phyloP scores from a whole-genome alignment of 2,888 invertebrate genomes.

The Molorchus minor region DNA sequence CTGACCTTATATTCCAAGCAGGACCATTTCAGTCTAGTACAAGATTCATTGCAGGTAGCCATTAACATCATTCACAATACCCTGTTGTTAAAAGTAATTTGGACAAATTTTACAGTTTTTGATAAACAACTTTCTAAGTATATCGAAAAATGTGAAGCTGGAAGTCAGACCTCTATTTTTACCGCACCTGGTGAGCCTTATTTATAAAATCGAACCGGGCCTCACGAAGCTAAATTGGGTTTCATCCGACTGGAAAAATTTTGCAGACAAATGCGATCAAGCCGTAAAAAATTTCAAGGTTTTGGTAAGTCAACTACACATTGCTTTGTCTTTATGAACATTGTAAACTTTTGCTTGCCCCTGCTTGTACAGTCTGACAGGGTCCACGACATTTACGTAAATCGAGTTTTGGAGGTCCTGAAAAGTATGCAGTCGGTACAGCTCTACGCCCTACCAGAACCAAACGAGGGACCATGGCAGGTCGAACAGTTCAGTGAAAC shows the following conservation, averaged over 20 bases:
- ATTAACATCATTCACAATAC: neutral
- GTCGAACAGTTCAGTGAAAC: constrained; percentile 86
- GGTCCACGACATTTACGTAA: constrained; percentile 89
- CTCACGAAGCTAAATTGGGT: constrained; percentile 87
- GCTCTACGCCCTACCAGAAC: constrained; percentile 80
- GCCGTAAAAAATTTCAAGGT: constrained; percentile 84
- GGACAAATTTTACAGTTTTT: constrained; percentile 68
- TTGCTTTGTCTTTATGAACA: too few species aligned
- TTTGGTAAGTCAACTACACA: constrained; percentile 66
- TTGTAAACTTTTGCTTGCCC: too few species aligned
- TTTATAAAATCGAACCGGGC: constrained; percentile 84
- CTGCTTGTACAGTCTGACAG: constrained; percentile 69
- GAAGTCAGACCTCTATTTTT: constrained; percentile 91
- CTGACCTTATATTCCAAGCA: constrained; percentile 80
- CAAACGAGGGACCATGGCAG: constrained; percentile 84
- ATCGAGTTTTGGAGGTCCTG: constrained; percentile 88
- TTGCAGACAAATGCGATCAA: constrained; percentile 77
- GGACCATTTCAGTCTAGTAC: constrained; percentile 78
- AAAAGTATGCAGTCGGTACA: constrained; percentile 88
- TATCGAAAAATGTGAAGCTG: constrained; percentile 79
- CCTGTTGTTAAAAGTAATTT: neutral
- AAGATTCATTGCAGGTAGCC: constrained; percentile 77
- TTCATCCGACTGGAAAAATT: constrained; percentile 81
- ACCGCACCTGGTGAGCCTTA: constrained; percentile 85
- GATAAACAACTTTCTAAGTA: constrained; percentile 77